These are phyloP conservation scores for Colletes collaris DNA, from an alignment of 2,888 invertebrate genomes.

Conservation along the genomic window DNA sequence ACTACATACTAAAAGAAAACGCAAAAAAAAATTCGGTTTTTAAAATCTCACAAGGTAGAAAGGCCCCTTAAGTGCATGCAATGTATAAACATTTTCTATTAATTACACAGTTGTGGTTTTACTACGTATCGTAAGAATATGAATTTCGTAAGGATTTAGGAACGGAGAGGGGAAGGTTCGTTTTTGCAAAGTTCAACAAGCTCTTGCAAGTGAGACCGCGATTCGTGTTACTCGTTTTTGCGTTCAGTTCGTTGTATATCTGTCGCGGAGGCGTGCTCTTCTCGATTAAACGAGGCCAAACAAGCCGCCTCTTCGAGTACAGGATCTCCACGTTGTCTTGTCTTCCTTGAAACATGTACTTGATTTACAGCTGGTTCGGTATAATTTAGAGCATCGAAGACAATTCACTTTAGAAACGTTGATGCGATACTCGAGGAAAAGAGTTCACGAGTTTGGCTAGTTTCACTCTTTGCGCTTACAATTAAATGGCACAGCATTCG, in stretches of 20 bases:
- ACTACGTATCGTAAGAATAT: no score
- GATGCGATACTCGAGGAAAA: no score
- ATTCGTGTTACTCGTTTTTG: slow-evolving; percentile 19
- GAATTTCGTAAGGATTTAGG: no score
- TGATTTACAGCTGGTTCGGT: slow-evolving; percentile 26
- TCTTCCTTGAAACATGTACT: slow-evolving; percentile 32
- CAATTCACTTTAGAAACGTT: neutral
- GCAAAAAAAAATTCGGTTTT: no score
- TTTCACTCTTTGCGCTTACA: no score
- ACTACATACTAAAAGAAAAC: no score
- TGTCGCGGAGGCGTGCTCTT: slow-evolving; percentile 45
- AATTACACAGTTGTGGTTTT: no score
- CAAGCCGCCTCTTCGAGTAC: slow-evolving; percentile 15
- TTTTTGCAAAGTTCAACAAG: slow-evolving; percentile 20
- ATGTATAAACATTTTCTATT: no score
- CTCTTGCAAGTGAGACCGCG: neutral
- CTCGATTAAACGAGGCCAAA: slow-evolving; percentile 53
- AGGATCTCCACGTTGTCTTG: slow-evolving; percentile 23
- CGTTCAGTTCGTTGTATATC: slow-evolving; percentile 23
- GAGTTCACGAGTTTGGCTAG: no score
- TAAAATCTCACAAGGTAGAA: no score
- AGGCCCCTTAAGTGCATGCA: no score
- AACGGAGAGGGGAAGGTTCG: neutral
- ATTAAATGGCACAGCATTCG: no score
- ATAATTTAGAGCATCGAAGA: slow-evolving; percentile 9